Percentiles rank a stretch among this genome's conserved stretches.
Conservation (phyloP, 2,888 invertebrate genomes). For the Meganola albula region DNA sequence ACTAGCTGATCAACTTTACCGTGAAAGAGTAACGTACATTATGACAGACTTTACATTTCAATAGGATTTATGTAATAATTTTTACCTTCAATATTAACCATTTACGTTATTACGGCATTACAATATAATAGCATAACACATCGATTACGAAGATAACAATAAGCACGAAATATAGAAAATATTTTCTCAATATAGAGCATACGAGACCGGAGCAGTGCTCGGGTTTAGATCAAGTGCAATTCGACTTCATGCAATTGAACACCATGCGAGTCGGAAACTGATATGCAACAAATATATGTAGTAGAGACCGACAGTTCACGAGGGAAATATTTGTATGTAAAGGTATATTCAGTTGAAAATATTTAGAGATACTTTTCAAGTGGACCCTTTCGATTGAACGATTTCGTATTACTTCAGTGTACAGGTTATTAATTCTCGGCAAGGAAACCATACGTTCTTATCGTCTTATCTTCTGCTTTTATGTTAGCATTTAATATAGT, state of each 20-base stretch:
- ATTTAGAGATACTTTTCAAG: not conserved
- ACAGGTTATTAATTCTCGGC: too few relatives aligned
- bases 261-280: conserved; percentile 64
- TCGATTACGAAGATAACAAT: conserved; percentile 6
- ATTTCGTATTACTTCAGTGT: not conserved
- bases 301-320: not conserved
- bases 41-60: too few relatives aligned
- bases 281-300: conserved; percentile 49
- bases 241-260: conserved; percentile 62
- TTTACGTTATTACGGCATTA: conserved; percentile 4
- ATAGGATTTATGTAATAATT: too few relatives aligned
- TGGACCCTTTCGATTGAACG: not conserved
- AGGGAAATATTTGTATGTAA: not conserved
- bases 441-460: conserved; percentile 1
- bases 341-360: not conserved
- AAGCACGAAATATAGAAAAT: conserved; percentile 14
- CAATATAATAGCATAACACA: conserved; percentile 16
- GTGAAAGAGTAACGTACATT: too few relatives aligned
- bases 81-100: too few relatives aligned
- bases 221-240: conserved; percentile 33
- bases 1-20: too few relatives aligned
- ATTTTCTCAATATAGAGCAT: conserved; percentile 14
- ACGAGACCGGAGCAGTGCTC: conserved; percentile 8
- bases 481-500: too few relatives aligned
- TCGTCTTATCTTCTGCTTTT: too few relatives aligned